A percentile compares a stretch with the other conserved stretches of the same genome.
These are phyloP conservation scores for Acronicta aceris DNA, from an alignment of 2,888 invertebrate genomes.

Conservation along the genomic window DNA sequence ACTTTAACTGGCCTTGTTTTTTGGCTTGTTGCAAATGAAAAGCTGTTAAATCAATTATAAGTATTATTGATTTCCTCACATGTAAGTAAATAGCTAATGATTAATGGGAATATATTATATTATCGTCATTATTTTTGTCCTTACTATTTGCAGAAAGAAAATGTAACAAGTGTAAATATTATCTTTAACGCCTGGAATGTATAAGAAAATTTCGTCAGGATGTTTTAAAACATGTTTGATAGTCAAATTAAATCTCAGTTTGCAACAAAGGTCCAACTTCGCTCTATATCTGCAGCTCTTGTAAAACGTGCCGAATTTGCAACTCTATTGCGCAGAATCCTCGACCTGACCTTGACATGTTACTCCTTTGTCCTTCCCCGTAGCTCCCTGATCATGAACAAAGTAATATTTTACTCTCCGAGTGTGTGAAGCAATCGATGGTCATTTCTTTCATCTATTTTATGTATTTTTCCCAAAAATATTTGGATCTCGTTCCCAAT, in stretches of 20 bases:
- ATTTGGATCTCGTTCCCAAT: slow-evolving; percentile 22
- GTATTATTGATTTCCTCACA: no score
- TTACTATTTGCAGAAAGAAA: no score
- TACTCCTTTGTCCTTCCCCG: slow-evolving; percentile 80
- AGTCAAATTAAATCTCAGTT: neutral
- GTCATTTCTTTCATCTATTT: neutral
- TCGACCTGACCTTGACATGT: slow-evolving; percentile 84
- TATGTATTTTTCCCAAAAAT: slow-evolving; percentile 1
- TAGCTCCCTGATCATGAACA: slow-evolving; percentile 51
- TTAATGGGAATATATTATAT: no score
- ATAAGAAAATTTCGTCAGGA: no score
- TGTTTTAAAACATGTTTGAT: no score
- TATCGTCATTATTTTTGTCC: no score
- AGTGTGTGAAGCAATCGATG: slow-evolving; percentile 14
- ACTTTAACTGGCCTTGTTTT: no score
- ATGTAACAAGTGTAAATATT: no score
- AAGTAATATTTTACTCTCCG: slow-evolving; percentile 35
- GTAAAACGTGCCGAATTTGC: slow-evolving; percentile 50
- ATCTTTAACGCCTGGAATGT: no score
- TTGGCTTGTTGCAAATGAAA: no score
- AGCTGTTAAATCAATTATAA: no score
- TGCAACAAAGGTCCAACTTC: slow-evolving; percentile 54
- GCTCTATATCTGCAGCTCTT: slow-evolving; percentile 62
- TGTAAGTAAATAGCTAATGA: no score
- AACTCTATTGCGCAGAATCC: slow-evolving; percentile 82